Conservation (phyloP, 1,140 invertebrate species). For the Leguminivora glycinivorella region DNA sequence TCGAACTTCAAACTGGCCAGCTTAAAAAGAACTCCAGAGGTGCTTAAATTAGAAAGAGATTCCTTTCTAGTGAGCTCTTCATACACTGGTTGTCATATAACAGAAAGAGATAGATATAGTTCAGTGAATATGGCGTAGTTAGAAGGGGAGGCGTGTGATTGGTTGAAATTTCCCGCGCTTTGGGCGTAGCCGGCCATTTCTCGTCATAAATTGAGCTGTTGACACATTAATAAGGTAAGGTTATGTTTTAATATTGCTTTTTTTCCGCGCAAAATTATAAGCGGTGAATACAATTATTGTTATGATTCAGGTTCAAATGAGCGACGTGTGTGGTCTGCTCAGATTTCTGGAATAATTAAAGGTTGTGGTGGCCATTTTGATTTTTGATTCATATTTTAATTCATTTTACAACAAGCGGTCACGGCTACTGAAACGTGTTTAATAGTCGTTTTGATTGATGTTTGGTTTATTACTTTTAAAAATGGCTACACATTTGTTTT, state of each 20-base stretch:
- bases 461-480: conserved; percentile 27
- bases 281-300: conserved; percentile 30
- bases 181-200: conserved; percentile 67
- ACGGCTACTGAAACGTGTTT: conserved; percentile 38
- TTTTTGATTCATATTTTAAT: conserved; percentile 35
- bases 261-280: conserved; percentile 42
- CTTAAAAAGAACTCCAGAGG: not conserved
- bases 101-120: conserved; percentile 45
- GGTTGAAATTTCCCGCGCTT: conserved; percentile 48
- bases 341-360: conserved; percentile 28
- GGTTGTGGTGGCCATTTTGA: conserved; percentile 18
- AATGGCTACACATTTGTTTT: conserved; percentile 16
- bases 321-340: conserved; percentile 28
- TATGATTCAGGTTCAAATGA: conserved; percentile 28
- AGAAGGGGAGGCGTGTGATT: conserved; percentile 49
- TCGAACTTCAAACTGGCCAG: conserved; percentile 2
- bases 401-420: conserved; percentile 36
- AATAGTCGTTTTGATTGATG: conserved; percentile 40
- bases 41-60: not conserved
- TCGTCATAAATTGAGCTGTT: conserved; percentile 45
- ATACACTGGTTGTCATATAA: conserved; percentile 22
- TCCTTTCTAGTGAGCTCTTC: not conserved
- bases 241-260: conserved; percentile 74
- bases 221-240: conserved; percentile 72
- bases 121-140: conserved; percentile 37